A percentile compares a stretch with the other conserved stretches of the same genome.
These are phyloP conservation scores for Popillia japonica DNA, from an alignment of 1,140 invertebrate genomes.

Conservation along the genomic window DNA sequence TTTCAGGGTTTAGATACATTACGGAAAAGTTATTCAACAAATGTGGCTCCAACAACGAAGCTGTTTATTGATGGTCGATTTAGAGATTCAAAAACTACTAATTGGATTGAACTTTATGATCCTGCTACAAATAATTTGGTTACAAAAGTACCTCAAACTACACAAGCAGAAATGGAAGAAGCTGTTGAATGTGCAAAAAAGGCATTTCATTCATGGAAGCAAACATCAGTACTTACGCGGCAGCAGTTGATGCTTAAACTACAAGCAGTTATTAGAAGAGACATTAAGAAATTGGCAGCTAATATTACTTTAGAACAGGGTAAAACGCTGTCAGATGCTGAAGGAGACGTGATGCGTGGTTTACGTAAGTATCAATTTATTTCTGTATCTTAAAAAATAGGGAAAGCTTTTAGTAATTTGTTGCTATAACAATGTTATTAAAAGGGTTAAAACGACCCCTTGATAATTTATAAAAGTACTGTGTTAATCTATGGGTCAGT, in stretches of 20 bases:
- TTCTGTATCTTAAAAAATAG: too few relatives aligned
- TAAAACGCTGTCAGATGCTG: conserved; percentile 96
- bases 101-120: conserved; percentile 95
- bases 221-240: conserved; percentile 90
- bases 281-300: conserved; percentile 86
- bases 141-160: conserved; percentile 88
- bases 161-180: conserved; percentile 88
- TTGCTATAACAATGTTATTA: too few relatives aligned
- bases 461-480: too few relatives aligned
- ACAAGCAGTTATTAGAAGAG: conserved; percentile 68
- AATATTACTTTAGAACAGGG: conserved; percentile 97
- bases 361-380: conserved; percentile 78
- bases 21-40: conserved; percentile 49
- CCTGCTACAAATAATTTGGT: conserved; percentile 91
- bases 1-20: background rate
- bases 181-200: conserved; percentile 88
- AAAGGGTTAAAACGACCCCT: too few relatives aligned
- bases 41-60: conserved; percentile 73
- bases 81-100: conserved; percentile 89
- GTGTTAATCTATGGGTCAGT: too few relatives aligned
- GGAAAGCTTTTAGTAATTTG: too few relatives aligned
- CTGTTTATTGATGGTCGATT: conserved; percentile 96
- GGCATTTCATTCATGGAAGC: conserved; percentile 85
- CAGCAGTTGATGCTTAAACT: conserved; percentile 96
- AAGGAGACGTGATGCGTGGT: conserved; percentile 97